phyloP scores from a whole-genome alignment of 2,888 invertebrate genomes.

The Limnephilus lunatus region DNA sequence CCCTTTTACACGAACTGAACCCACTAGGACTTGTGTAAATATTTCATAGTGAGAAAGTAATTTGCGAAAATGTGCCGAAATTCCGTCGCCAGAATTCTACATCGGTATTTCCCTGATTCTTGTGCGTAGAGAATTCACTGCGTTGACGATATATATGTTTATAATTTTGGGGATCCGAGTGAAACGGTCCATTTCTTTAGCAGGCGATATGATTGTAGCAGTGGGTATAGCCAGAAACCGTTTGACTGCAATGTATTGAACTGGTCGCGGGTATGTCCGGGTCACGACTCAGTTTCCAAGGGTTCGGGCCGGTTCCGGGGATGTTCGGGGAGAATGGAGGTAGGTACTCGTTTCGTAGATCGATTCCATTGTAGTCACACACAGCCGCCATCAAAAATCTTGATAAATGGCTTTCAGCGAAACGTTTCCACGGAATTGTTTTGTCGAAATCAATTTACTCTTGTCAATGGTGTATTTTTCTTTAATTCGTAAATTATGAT shows the following conservation, averaged over 20 bases:
- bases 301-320: conserved; percentile 41
- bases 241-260: not conserved
- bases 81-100: not conserved
- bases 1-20: not conserved
- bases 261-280: not conserved
- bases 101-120: not conserved
- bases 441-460: not conserved
- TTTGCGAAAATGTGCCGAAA: not conserved
- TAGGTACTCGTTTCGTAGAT: not conserved
- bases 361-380: conserved; percentile 16
- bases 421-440: not conserved
- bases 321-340: not conserved
- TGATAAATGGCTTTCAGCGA: not conserved
- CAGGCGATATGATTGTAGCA: not conserved
- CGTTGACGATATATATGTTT: not conserved
- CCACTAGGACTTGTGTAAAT: not conserved
- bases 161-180: not conserved
- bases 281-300: not conserved
- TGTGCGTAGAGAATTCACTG: not conserved
- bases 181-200: not conserved
- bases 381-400: conserved; percentile 4
- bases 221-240: not conserved
- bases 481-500: not conserved
- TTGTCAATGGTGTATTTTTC: not conserved
- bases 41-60: not conserved